These are phyloP conservation scores for Saxicola maurus DNA, from an alignment of 2,797 vertebrate genomes.

Conservation along the genomic window DNA sequence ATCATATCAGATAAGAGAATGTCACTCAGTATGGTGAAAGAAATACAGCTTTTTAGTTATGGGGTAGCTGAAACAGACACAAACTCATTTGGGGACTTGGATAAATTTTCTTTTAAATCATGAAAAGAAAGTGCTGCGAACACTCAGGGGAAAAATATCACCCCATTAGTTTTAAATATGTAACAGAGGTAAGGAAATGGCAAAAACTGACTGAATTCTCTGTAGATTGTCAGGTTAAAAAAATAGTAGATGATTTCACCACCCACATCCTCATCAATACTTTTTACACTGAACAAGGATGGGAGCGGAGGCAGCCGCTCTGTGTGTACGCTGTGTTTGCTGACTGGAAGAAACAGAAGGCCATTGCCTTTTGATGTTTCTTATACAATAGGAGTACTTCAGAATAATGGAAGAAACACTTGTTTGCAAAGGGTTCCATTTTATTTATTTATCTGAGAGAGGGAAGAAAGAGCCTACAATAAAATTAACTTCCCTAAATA, in stretches of 20 bases:
- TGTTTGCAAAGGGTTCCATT: background rate
- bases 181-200: background rate
- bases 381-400: background rate
- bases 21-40: background rate
- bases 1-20: background rate
- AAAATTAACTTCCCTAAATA: background rate
- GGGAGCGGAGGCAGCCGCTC: background rate
- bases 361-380: background rate
- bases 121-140: background rate
- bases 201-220: background rate
- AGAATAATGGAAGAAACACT: background rate
- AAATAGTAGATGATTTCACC: background rate
- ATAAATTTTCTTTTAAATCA: background rate
- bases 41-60: background rate
- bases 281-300: background rate
- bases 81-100: background rate
- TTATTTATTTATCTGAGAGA: background rate
- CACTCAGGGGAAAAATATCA: background rate
- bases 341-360: background rate
- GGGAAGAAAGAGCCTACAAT: background rate
- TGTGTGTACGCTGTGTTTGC: accelerated
- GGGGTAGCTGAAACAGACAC: background rate
- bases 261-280: background rate
- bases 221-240: background rate
- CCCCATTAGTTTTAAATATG: background rate